A percentile compares a stretch with the other conserved stretches of the same genome.
Evolutionary conservation across 2,888 invertebrate species (phyloP).

Genomic region (Oithona nana): DNA sequence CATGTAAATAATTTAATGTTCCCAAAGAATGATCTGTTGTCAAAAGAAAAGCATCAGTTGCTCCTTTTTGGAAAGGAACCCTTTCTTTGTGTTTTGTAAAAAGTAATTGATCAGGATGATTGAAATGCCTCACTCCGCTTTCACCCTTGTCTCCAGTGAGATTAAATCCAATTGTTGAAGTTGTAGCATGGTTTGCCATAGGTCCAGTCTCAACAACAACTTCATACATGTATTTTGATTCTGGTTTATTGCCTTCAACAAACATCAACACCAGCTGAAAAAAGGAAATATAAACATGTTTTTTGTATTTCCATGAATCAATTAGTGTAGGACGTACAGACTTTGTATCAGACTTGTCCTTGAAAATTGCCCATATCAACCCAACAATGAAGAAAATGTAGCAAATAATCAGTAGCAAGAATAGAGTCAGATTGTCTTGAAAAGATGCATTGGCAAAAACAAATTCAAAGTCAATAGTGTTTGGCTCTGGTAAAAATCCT

Average conservation of each 20-base stretch:
- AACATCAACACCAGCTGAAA: slow-evolving; percentile 24
- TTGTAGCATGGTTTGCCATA: slow-evolving; percentile 23
- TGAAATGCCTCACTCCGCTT: slow-evolving; percentile 28
- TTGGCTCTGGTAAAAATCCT: slow-evolving; percentile 31
- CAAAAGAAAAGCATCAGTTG: slow-evolving; percentile 29
- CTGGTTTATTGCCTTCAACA: slow-evolving; percentile 27
- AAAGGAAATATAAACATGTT: slow-evolving; percentile 13
- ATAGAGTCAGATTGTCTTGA: slow-evolving; percentile 30
- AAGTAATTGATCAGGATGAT: slow-evolving; percentile 27
- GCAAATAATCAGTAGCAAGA: slow-evolving; percentile 28
- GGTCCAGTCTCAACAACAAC: slow-evolving; percentile 30
- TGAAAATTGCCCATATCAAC: slow-evolving; percentile 29
- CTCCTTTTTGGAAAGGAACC: slow-evolving; percentile 27
- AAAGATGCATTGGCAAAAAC: slow-evolving; percentile 30
- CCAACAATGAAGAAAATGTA: slow-evolving; percentile 26
- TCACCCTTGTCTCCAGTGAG: slow-evolving; percentile 31
- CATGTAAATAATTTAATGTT: slow-evolving; percentile 28
- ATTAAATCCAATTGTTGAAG: slow-evolving; percentile 28
- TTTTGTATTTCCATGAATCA: background rate
- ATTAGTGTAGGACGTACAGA: background rate
- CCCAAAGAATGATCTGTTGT: slow-evolving; percentile 29
- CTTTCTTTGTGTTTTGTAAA: slow-evolving; percentile 27
- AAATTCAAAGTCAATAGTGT: slow-evolving; percentile 30
- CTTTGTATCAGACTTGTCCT: slow-evolving; percentile 26
- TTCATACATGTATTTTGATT: slow-evolving; percentile 31